Evolutionary conservation across 2,888 invertebrate genomes (phyloP).

Genomic region (Archips xylosteana): DNA sequence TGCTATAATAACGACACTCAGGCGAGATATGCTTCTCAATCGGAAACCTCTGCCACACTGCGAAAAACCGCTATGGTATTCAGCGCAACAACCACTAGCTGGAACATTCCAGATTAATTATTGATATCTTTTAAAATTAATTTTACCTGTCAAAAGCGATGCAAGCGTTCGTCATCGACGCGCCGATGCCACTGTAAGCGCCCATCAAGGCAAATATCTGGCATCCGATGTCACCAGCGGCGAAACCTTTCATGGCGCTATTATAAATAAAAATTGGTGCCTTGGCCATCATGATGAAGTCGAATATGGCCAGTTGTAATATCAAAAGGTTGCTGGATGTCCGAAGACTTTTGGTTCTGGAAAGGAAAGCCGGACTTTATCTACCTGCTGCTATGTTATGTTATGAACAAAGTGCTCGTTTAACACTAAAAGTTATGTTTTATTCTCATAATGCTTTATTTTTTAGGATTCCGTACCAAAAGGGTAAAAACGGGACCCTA

Average conservation of each 20-base stretch:
- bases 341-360: slow-evolving; percentile 89
- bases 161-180: slow-evolving; percentile 92
- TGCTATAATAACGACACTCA: background rate
- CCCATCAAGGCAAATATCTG: slow-evolving; percentile 92
- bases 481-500: no score
- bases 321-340: slow-evolving; percentile 95
- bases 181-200: slow-evolving; percentile 92
- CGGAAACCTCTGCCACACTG: no score
- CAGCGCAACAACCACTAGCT: no score
- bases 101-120: no score
- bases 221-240: slow-evolving; percentile 90
- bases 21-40: no score
- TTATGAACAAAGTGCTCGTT: background rate
- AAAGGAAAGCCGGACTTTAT: slow-evolving; percentile 42
- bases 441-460: background rate
- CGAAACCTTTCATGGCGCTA: slow-evolving; percentile 92
- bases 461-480: no score
- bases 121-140: background rate
- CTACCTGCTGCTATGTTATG: background rate
- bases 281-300: slow-evolving; percentile 95
- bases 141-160: slow-evolving; percentile 92
- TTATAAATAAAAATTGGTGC: slow-evolving; percentile 95
- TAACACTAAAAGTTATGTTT: background rate
- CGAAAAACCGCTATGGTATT: no score
- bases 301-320: slow-evolving; percentile 92